Base-by-base conservation (phyloP, 2,797 vertebrate species). In the Pipistrellus nathusii region DNA sequence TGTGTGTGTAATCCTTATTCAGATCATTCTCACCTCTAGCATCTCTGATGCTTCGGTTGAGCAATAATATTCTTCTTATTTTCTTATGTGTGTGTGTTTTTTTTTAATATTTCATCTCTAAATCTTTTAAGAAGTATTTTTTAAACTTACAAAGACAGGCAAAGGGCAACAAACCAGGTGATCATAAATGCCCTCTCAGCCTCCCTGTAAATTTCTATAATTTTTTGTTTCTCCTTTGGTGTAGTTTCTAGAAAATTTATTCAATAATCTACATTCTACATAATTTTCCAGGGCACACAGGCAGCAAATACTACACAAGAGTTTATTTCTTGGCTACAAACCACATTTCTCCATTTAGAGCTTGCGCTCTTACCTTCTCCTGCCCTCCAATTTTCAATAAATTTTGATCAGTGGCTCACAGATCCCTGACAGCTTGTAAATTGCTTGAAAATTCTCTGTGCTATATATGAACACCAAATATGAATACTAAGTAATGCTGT, bases 361-460 rank as follows among this genome's bases (percentile, higher is more conserved):
- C 38, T 91, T 91, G 5, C 7, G 84, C 46, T 66, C 38, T 89
- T 92, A 92, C 25, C 3, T 44, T 96, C 85, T 80, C 27, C 10
- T 90, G 15, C 82, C 96, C 62, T 53, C 93, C 77, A 89, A 1
- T 90, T 91, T 91, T 92, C 89, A 76, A 89, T 94, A 80, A 78
- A 96, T 91, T 94, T 91, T 91, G 46, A 95, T 94, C 73, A 87
- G 57, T 78, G 66, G 3, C 66, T 92, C 59, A 78, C 2, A 75
- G 53, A 73, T 72, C 46, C 59, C 30, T 95, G 89, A 83, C 73
- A 95, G 73, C 30, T 94, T 90, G n/a, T 86, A 94, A 94, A 94
- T 93, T 90, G 69, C n/a, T 66, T 96, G 62, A 93, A 91, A 95
- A 90, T 88, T 73, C 2, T 1, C 20, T 62, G 46, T 59, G 64